phyloP scores from a whole-genome alignment of 2,888 invertebrate species.

The Drosophila melanosoma region DNA sequence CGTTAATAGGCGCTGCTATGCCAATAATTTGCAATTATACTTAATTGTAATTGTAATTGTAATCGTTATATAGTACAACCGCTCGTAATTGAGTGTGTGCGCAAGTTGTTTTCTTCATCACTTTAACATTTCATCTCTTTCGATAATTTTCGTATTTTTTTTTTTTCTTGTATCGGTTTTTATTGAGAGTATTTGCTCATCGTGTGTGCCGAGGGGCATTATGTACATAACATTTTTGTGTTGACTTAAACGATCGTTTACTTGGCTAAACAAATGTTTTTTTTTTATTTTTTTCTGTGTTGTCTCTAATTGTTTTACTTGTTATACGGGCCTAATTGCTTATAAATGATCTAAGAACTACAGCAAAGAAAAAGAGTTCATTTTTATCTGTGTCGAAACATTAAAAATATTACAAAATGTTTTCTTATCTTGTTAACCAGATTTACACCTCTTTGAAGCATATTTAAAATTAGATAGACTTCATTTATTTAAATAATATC shows the following conservation, averaged over 20 bases:
- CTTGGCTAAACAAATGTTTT: constrained; percentile 71
- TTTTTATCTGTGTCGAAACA: constrained; percentile 8
- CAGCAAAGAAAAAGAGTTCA: constrained; percentile 7
- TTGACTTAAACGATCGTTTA: constrained; percentile 69
- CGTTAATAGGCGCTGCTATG: constrained; percentile 78
- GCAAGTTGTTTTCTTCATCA: constrained; percentile 29
- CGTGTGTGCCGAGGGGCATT: constrained; percentile 49
- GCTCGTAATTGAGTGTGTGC: constrained; percentile 55
- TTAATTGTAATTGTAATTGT: constrained; percentile 72
- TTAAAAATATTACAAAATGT: constrained; percentile 16
- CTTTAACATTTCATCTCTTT: constrained; percentile 8
- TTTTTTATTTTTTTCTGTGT: constrained; percentile 25
- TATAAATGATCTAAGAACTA: constrained; percentile 28
- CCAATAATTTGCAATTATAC: constrained; percentile 79
- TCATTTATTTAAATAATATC: constrained; percentile 10
- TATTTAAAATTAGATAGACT: constrained; percentile 27
- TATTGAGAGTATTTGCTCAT: constrained; percentile 65
- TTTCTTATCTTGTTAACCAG: neutral
- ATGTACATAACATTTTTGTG: constrained; percentile 61
- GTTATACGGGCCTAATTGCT: constrained; percentile 47
- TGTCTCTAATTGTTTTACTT: constrained; percentile 33
- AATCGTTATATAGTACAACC: constrained; percentile 46
- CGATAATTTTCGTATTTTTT: constrained; percentile 34
- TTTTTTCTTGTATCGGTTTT: constrained; percentile 33
- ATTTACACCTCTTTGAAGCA: constrained; percentile 29